Conservation (phyloP, 2,113 vertebrate genomes). For the Ictalurus punctatus region DNA sequence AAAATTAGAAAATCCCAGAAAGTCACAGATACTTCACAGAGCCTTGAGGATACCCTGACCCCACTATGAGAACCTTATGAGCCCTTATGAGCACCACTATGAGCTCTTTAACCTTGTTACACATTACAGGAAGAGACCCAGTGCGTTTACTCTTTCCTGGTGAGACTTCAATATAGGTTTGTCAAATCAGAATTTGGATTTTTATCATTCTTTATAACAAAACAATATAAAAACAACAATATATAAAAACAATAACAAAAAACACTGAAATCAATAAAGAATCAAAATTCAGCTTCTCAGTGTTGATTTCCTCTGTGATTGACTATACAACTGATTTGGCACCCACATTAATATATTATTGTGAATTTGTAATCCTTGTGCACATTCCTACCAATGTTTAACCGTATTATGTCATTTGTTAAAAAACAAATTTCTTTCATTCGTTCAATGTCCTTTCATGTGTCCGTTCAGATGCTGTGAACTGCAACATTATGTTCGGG, state of each 20-base stretch:
- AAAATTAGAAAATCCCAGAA: background rate
- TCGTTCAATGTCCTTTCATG: background rate
- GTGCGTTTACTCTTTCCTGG: background rate
- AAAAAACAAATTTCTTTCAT: background rate
- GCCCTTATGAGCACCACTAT: no score
- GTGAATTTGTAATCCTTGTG: background rate
- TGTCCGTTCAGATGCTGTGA: background rate
- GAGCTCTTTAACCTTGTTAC: conserved; percentile 15
- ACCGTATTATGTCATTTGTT: background rate
- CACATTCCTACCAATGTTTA: background rate
- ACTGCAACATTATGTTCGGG: background rate
- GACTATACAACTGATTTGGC: background rate
- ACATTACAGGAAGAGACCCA: background rate
- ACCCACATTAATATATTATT: background rate
- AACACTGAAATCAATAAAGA: background rate
- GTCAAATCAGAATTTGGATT: background rate
- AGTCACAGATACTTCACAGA: background rate
- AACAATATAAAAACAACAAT: background rate
- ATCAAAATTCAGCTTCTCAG: background rate
- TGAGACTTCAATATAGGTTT: background rate
- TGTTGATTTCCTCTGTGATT: background rate
- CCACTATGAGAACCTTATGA: background rate
- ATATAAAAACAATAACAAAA: background rate
- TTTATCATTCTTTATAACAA: background rate
- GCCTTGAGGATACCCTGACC: background rate